Percentiles rank a stretch among this genome's conserved stretches.
These are phyloP conservation scores for Acridotheres tristis DNA, from an alignment of 2,797 vertebrate species.

Conservation along the genomic window DNA sequence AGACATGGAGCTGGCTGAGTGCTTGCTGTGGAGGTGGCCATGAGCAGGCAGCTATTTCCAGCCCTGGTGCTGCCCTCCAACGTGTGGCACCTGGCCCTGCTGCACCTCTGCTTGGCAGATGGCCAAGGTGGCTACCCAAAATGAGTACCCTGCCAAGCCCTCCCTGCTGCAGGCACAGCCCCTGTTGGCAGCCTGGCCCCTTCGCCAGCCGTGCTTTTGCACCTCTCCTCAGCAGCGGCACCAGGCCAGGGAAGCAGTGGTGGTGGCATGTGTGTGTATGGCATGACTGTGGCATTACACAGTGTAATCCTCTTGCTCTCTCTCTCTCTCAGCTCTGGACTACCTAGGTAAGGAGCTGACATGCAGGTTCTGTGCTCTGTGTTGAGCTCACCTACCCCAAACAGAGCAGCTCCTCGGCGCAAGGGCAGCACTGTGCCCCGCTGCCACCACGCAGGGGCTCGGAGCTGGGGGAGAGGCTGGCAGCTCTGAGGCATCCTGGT, in stretches of 20 bases:
- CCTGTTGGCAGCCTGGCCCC: not conserved
- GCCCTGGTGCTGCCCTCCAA: not conserved
- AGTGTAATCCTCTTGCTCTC: not conserved
- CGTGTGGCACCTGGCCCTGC: not conserved
- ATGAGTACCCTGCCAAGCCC: not conserved
- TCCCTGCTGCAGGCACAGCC: not conserved
- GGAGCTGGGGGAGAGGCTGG: not conserved
- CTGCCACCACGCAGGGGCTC: accelerated
- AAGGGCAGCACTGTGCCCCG: not conserved
- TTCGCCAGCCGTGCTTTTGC: not conserved
- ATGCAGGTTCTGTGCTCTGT: accelerated
- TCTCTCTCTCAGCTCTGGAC: not conserved
- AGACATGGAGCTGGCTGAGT: not conserved
- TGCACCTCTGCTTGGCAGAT: accelerated
- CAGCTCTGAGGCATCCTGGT: not conserved
- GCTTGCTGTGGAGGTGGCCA: accelerated
- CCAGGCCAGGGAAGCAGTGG: not conserved
- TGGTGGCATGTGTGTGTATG: accelerated
- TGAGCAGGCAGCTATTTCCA: not conserved
- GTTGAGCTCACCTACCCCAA: not conserved
- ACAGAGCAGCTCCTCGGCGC: accelerated
- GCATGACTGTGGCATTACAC: not conserved
- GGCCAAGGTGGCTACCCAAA: not conserved
- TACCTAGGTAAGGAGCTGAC: accelerated
- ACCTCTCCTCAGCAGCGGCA: not conserved